Base-by-base conservation (phyloP, 1,140 invertebrate species). In the Chelonus insularis region DNA sequence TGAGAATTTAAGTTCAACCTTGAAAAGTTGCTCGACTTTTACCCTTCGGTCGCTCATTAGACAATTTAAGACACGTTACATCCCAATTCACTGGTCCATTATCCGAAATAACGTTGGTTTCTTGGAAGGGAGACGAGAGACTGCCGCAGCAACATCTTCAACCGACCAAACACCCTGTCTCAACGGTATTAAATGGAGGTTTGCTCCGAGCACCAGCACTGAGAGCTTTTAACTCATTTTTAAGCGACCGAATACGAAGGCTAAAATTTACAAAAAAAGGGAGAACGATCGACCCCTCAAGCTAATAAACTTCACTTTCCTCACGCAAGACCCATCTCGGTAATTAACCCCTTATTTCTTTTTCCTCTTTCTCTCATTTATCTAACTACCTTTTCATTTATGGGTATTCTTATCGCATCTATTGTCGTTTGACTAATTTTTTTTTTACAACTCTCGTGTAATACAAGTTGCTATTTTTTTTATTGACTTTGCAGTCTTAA, bases 1-100 rank as follows among this genome's bases (percentile, higher is more conserved):
- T 67, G 66, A 66, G 69, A 48, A 12, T 25, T 72, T 60, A 64
- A 64, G 51, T 21, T 25, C 47, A 68, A 75, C 72, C 73, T 77
- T 78, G 67, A 39, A 16, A 36, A 29, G 23, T 25, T 36, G 8
- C 12, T 23, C 18, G 57, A 58, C 57, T 50, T 51, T 62, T 71
- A 74, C 73, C 73, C 73, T 76, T 75, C 69, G 74, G 70, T 72
- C 72, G 71, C 72, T 75, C 71, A 78, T 81, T 79, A 79, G 75
- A 81, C 67, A 78, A 79, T 81, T 79, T 78, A 72, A 74, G 72
- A 78, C 75, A 78, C 75, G 77, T 78, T 78, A 80, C 78, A 78
- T 73, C 74, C 76, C 70, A 74, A 76, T 80, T 76, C 70, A 56
- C 65, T 57, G 68, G 61, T 75, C 75, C 68, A 78, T 78, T 78